Evolutionary conservation across 2,113 vertebrate species (phyloP).

Genomic region (Heliornis fulica): DNA sequence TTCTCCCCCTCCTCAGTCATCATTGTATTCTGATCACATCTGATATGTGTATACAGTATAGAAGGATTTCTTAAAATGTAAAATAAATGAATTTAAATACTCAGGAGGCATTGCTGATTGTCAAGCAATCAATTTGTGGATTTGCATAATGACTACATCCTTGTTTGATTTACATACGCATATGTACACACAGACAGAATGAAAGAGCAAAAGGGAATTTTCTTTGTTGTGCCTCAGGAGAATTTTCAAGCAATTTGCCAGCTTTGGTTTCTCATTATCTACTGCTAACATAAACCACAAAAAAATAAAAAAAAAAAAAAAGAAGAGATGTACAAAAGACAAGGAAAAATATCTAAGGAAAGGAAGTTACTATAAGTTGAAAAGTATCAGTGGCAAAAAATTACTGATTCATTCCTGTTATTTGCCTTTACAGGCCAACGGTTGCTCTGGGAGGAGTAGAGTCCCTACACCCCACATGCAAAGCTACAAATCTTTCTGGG

Average conservation of each 20-base stretch:
- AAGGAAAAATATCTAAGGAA: not conserved
- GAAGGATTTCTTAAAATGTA: not conserved
- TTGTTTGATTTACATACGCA: not conserved
- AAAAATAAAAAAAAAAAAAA: not conserved
- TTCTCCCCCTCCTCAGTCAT: not conserved
- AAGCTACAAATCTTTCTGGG: not conserved
- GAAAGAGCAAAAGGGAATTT: not conserved
- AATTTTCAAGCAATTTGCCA: not conserved
- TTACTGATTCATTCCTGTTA: not conserved
- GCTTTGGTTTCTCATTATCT: not conserved
- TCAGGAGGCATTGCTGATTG: not conserved
- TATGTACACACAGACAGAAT: not conserved
- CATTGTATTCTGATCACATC: not conserved
- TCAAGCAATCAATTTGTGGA: not conserved
- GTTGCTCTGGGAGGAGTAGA: not conserved
- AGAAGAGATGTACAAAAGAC: not conserved
- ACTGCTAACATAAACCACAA: not conserved
- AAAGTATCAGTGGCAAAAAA: not conserved
- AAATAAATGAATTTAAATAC: not conserved
- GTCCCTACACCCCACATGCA: not conserved
- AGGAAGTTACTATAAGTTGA: not conserved
- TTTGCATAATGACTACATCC: not conserved
- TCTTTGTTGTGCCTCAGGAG: not conserved
- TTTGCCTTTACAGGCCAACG: not conserved
- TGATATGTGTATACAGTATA: not conserved